Conservation (phyloP, 2,113 vertebrate species). For the Nothoprocta perdicaria region DNA sequence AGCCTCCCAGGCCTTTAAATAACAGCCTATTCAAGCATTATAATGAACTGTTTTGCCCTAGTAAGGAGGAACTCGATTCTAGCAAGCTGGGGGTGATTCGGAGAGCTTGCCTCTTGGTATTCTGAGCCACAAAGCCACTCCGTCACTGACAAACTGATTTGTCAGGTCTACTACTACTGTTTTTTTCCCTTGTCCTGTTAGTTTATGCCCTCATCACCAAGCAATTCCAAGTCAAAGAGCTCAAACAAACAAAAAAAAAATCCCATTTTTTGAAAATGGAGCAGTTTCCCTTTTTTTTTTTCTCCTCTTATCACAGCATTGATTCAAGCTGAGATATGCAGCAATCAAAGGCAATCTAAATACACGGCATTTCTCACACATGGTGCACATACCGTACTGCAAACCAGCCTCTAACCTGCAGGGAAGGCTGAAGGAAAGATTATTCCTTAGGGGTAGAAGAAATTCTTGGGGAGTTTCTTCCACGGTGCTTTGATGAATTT, state of each 20-base stretch:
- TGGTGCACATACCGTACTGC: not conserved
- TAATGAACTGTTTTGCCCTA: constrained; percentile 28
- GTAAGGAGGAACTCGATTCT: not conserved
- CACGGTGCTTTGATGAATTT: not conserved
- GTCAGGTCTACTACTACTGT: not conserved
- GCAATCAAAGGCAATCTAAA: not conserved
- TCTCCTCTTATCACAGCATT: not conserved
- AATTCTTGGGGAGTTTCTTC: not conserved
- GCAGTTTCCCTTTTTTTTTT: too few species aligned
- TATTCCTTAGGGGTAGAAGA: not conserved
- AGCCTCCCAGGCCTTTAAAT: constrained; percentile 37
- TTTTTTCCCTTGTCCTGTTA: not conserved
- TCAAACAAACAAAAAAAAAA: not conserved
- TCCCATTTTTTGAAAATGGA: not conserved
- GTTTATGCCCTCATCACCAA: not conserved
- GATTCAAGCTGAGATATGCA: not conserved
- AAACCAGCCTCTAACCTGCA: not conserved
- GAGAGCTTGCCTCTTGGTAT: not conserved
- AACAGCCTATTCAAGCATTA: constrained; percentile 16
- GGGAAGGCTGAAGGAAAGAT: not conserved
- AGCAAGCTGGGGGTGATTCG: not conserved
- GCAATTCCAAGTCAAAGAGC: not conserved
- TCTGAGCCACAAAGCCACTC: constrained; percentile 6
- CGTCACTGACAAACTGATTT: not conserved
- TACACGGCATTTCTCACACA: not conserved